phyloP scores from a whole-genome alignment of 2,888 invertebrate genomes.

The Microctonus aethiopoides region DNA sequence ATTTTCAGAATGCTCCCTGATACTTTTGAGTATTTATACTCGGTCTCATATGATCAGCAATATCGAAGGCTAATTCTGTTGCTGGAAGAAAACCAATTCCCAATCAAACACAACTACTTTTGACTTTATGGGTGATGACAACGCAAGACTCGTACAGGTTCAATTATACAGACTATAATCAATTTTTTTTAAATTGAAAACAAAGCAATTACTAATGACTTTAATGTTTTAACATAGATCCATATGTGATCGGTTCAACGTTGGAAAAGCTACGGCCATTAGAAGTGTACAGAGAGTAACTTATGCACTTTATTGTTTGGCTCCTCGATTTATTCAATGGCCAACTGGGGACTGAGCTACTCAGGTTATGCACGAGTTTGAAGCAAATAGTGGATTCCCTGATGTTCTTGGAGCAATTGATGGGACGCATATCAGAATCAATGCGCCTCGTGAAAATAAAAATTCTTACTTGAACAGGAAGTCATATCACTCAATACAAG shows the following conservation, averaged over 20 bases:
- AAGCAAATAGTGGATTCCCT: conserved; percentile 8
- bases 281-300: conserved; percentile 40
- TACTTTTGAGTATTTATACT: not conserved
- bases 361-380: conserved; percentile 11
- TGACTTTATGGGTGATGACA: not conserved
- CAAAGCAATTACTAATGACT: no score
- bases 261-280: conserved; percentile 42
- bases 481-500: conserved; percentile 38
- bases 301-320: conserved; percentile 31
- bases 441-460: conserved; percentile 21
- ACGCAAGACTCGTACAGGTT: no score
- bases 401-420: conserved; percentile 40
- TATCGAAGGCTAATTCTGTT: no score
- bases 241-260: conserved; percentile 42
- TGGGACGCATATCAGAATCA: conserved; percentile 40
- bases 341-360: conserved; percentile 31
- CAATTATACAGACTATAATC: no score
- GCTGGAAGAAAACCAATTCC: no score
- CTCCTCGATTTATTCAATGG: conserved; percentile 43
- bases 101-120: no score
- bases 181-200: no score
- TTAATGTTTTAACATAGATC: conserved; percentile 32
- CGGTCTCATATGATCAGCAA: not conserved
- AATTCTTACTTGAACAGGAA: conserved; percentile 38
- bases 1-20: conserved; percentile 8